Percentiles rank a stretch among this genome's conserved stretches.
phyloP scores from a whole-genome alignment of 35 echinoderm and acorn worm species.

The Eucidaris tribuloides region DNA sequence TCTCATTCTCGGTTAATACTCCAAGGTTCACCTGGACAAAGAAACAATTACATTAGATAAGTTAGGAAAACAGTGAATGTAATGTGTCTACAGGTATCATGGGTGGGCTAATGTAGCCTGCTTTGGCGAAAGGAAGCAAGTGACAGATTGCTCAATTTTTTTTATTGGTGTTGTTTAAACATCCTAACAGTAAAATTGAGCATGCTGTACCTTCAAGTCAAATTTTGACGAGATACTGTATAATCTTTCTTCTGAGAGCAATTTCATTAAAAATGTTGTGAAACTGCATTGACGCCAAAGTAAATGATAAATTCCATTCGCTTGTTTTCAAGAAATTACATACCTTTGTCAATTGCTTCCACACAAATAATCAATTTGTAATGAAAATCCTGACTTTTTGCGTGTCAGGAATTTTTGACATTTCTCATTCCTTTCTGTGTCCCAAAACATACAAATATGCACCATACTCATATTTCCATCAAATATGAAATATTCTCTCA shows the following conservation, averaged over 20 bases:
- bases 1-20: conserved; percentile 45
- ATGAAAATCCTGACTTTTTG: background rate
- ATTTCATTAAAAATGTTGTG: background rate
- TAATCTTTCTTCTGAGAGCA: background rate
- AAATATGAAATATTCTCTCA: background rate
- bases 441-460: background rate
- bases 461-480: background rate
- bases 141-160: background rate
- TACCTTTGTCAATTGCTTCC: background rate
- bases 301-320: too few species aligned
- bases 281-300: background rate
- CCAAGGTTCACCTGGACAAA: conserved; percentile 52
- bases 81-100: background rate
- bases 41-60: background rate
- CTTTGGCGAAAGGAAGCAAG: background rate
- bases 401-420: background rate
- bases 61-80: background rate
- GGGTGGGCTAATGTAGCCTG: background rate
- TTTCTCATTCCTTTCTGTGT: background rate
- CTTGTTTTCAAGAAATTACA: background rate
- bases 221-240: background rate
- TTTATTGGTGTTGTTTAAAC: background rate
- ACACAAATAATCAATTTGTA: background rate
- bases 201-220: background rate
- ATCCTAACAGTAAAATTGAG: background rate